Conservation (phyloP, 2,113 vertebrate genomes). For the Ageneiosus marmoratus region DNA sequence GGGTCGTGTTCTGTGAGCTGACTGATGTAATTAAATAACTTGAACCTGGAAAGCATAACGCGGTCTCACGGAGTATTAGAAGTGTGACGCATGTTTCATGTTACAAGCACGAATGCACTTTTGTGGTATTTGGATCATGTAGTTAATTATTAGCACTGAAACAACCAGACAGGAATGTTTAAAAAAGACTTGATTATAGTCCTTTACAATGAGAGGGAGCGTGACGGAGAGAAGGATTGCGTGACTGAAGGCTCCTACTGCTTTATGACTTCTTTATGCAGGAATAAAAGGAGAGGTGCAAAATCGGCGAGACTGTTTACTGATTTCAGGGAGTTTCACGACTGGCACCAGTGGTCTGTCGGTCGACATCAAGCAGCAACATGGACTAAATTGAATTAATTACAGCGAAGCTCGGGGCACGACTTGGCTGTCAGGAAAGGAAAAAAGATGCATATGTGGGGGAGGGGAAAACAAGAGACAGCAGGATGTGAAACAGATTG, state of each 20-base stretch:
- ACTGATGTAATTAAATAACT: constrained; percentile 1
- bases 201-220: constrained; percentile 9
- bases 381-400: constrained; percentile 31
- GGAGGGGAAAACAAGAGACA: neutral
- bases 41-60: neutral
- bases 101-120: constrained; percentile 52
- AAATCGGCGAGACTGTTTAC: neutral
- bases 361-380: constrained; percentile 19
- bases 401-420: constrained; percentile 9
- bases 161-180: constrained; percentile 41
- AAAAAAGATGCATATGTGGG: neutral
- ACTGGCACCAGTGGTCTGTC: constrained; percentile 34
- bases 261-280: constrained; percentile 13
- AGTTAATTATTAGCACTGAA: constrained; percentile 52
- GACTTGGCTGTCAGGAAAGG: constrained; percentile 23
- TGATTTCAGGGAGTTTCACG: constrained; percentile 9
- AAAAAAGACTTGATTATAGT: constrained; percentile 48
- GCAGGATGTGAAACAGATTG: constrained; percentile 18
- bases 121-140: constrained; percentile 46
- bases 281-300: neutral
- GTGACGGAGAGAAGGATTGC: constrained; percentile 18
- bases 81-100: constrained; percentile 41
- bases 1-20: neutral
- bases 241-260: constrained; percentile 20
- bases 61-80: neutral